Evolutionary conservation across 2,797 vertebrate species (phyloP), one percentile per base, ranked within the genome.

Genomic region (Gymnocypris eckloni): DNA sequence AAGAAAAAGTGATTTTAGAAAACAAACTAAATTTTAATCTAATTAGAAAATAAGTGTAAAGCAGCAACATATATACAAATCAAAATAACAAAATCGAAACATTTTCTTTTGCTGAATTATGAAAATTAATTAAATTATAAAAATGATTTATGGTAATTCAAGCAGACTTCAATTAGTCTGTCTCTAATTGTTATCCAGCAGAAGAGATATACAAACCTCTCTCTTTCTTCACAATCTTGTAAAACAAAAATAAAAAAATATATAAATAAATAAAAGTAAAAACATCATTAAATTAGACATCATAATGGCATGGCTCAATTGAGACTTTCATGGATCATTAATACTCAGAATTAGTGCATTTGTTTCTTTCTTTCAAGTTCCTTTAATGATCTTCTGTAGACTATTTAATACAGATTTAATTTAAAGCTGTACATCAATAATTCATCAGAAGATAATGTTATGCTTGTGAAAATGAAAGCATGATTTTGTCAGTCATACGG

Each of bases 401-500:
- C 45, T 50, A 33, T 52, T 69, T 81, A 69, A 81, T 69, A 52
- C 6, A 39, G 69, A 77, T 71, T 52, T 81, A 8, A 81, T 69
- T 69, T 81, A 50, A 81, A 69, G 64, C 28, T 69, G 11, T 50
- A 88, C 61, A 90, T 89, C 90, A 90, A 92, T 88, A 92, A 91
- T 82, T 89, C 86, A 90, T 89, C 88, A 90, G 87, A 91, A 87
- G 91, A 93, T 93, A 92, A 94, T 90, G 91, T 88, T 90, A 90
- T 90, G 90, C 93, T 94, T 92, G 91, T 89, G 92, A 91, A 93
- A 92, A 94, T 94, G 91, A 93, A 93, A 93, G 92, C 86, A 89
- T 79, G 81, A 87, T 88, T 83, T 64, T 85, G 87, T 89, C 87
- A 79, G 89, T 87, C 92, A 93, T 93, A 91, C 90, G 88, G 90